These are phyloP conservation scores for Penaeus monodon DNA, from an alignment of 2,888 invertebrate species.

Conservation along the genomic window DNA sequence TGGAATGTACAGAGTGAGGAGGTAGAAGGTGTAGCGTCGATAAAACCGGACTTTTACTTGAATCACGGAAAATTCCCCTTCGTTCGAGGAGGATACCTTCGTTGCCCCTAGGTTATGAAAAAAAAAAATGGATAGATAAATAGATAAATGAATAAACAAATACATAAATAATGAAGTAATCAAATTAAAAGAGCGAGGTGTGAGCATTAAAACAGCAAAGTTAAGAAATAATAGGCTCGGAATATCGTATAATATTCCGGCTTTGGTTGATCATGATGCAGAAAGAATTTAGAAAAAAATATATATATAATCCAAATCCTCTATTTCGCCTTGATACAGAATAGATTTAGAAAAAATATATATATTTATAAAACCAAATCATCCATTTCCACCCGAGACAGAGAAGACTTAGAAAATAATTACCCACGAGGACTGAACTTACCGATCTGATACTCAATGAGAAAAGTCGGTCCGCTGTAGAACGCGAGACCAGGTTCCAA, in stretches of 20 bases:
- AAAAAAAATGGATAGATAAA: background rate
- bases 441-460: constrained; percentile 64
- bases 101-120: constrained; percentile 23
- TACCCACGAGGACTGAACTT: background rate
- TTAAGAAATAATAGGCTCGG: no score
- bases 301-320: no score
- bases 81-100: constrained; percentile 4
- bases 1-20: constrained; percentile 74
- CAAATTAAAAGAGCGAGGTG: no score
- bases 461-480: constrained; percentile 44
- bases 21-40: constrained; percentile 58
- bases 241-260: no score
- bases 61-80: constrained; percentile 48
- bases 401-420: background rate
- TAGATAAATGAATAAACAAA: background rate
- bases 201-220: no score
- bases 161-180: no score
- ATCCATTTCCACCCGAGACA: no score
- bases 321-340: no score
- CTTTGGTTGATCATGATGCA: no score
- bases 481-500: constrained; percentile 32
- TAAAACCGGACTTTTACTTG: constrained; percentile 43
- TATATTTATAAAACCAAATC: background rate
- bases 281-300: no score
- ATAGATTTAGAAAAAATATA: background rate